These are phyloP conservation scores for Myotis findleyi DNA, from an alignment of 2,797 vertebrate species.

Conservation along the genomic window DNA sequence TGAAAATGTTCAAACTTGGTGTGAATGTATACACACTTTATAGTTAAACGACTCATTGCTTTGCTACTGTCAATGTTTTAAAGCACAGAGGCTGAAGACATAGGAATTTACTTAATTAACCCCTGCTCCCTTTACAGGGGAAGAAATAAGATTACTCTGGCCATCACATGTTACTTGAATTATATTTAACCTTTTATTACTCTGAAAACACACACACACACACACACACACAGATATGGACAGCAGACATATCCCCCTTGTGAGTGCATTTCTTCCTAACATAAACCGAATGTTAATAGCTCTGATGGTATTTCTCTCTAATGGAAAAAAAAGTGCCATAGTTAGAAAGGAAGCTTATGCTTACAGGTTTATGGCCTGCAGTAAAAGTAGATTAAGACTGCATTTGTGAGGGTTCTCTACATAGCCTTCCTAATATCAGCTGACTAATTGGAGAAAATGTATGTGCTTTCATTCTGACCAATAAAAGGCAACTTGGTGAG, in stretches of 20 bases:
- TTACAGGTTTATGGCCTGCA: constrained; percentile 65
- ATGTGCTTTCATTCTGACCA: constrained; percentile 27
- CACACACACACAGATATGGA: constrained; percentile 25
- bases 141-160: constrained; percentile 46
- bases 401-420: constrained; percentile 39
- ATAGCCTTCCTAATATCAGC: constrained; percentile 29
- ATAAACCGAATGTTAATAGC: constrained; percentile 66
- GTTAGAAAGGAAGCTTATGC: constrained; percentile 43
- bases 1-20: background rate
- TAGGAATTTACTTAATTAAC: constrained; percentile 52
- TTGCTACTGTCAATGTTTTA: constrained; percentile 3
- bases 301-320: constrained; percentile 65
- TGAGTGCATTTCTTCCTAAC: constrained; percentile 69
- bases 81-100: background rate
- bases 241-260: background rate
- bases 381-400: constrained; percentile 66
- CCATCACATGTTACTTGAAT: constrained; percentile 16
- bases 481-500: constrained; percentile 52
- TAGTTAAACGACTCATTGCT: background rate
- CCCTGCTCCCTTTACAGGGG: constrained; percentile 3
- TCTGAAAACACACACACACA: background rate
- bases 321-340: constrained; percentile 48
- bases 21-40: background rate
- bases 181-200: constrained; percentile 39
- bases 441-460: constrained; percentile 61